Conservation (phyloP, 2,113 vertebrate species). For the Proteles cristata region DNA sequence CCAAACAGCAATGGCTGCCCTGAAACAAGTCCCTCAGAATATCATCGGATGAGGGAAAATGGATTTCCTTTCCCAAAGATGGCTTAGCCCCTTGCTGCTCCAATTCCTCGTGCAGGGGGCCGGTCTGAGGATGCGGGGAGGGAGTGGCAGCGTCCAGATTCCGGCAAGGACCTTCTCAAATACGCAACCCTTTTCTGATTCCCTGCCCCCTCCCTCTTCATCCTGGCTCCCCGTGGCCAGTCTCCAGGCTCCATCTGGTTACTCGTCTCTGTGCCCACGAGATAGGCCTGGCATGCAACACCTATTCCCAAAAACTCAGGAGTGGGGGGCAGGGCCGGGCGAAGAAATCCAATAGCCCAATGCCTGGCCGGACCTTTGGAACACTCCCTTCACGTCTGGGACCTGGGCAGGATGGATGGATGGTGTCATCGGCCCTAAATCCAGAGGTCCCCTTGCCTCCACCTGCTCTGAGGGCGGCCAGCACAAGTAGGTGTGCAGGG, state of each 20-base stretch:
- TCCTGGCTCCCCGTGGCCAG: background rate
- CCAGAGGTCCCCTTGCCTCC: constrained; percentile 81
- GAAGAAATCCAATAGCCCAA: constrained; percentile 59
- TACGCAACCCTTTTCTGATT: background rate
- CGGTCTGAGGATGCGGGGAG: background rate
- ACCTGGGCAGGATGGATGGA: constrained; percentile 78
- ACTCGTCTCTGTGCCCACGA: background rate
- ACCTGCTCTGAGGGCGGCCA: constrained; percentile 75
- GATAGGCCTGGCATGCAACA: background rate
- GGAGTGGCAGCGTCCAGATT: background rate
- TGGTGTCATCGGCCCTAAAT: constrained; percentile 79
- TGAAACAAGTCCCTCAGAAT: background rate
- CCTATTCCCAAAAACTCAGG: constrained; percentile 37
- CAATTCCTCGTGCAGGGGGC: background rate
- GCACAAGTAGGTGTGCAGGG: background rate
- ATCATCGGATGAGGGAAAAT: background rate
- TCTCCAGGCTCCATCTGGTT: background rate
- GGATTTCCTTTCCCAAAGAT: background rate
- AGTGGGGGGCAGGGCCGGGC: constrained; percentile 19
- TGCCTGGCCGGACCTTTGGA: constrained; percentile 71
- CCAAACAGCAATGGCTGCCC: background rate
- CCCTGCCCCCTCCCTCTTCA: background rate
- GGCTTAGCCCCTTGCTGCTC: no score
- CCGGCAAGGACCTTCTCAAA: background rate
- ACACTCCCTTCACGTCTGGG: constrained; percentile 75